A percentile compares a stretch with the other conserved stretches of the same genome.
Evolutionary conservation across 2,888 invertebrate species (phyloP).

Genomic region (Pheosia tremula): DNA sequence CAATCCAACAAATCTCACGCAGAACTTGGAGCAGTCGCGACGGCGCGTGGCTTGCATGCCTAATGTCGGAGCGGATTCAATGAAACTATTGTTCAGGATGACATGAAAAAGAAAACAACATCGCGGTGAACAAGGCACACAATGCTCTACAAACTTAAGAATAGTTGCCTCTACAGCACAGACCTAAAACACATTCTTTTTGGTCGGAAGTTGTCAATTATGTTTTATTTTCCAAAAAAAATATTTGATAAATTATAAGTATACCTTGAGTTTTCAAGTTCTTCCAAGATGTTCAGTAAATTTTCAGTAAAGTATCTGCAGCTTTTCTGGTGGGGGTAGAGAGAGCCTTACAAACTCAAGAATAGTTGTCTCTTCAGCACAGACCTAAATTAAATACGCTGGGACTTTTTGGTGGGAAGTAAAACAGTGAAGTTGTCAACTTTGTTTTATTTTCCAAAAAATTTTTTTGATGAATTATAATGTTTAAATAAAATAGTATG

Average conservation of each 20-base stretch:
- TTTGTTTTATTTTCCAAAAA: no score
- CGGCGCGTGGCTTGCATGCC: constrained; percentile 74
- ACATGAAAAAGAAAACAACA: constrained; percentile 68
- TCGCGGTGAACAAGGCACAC: constrained; percentile 58
- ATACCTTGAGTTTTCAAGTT: no score
- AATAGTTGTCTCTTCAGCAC: constrained; percentile 66
- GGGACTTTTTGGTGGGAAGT: not conserved
- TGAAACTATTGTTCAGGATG: constrained; percentile 75
- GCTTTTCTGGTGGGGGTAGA: constrained; percentile 20
- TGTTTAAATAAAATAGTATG: no score
- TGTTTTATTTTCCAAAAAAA: no score
- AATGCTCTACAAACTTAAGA: constrained; percentile 71
- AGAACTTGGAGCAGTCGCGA: constrained; percentile 61
- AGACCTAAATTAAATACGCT: not conserved
- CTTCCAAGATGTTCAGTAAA: no score
- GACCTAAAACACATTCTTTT: no score
- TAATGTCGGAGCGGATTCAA: constrained; percentile 73
- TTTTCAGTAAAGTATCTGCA: no score
- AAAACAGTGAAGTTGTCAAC: no score
- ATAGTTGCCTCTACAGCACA: no score
- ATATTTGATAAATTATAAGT: no score
- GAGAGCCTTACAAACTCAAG: constrained; percentile 71
- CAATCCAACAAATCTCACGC: constrained; percentile 39
- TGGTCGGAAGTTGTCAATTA: not conserved
- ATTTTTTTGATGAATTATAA: no score